Conservation (phyloP, 1,140 invertebrate genomes). For the Ridgeia piscesae region DNA sequence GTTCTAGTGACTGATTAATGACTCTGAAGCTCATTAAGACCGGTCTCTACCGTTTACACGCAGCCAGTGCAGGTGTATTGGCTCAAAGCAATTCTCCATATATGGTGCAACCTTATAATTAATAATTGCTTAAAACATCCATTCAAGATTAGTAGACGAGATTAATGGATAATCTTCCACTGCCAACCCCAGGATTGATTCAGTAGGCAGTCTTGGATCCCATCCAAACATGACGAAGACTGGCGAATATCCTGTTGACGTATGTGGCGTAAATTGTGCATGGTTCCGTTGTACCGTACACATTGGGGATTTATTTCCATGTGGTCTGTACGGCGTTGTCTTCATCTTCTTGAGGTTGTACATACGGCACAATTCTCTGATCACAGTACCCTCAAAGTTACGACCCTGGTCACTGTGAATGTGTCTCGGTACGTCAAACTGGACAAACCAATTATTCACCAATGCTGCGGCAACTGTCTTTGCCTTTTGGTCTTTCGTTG, state of each 20-base stretch:
- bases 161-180: too few relatives aligned
- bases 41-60: too few relatives aligned
- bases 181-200: conserved; percentile 10
- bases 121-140: too few relatives aligned
- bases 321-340: background rate
- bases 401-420: conserved; percentile 13
- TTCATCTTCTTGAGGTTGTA: background rate
- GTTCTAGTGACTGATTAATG: too few relatives aligned
- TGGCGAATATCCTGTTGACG: too few relatives aligned
- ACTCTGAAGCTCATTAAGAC: too few relatives aligned
- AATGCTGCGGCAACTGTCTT: conserved; percentile 30
- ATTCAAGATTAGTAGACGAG: too few relatives aligned
- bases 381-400: background rate
- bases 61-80: too few relatives aligned
- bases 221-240: too few relatives aligned
- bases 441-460: conserved; percentile 28
- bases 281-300: background rate
- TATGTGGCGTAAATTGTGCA: background rate
- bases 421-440: background rate
- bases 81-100: too few relatives aligned
- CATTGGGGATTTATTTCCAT: conserved; percentile 14
- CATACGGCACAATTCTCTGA: conserved; percentile 3
- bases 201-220: conserved; percentile 7
- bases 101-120: too few relatives aligned
- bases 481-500: conserved; percentile 30